A percentile compares a stretch with the other conserved stretches of the same genome.
phyloP scores from a whole-genome alignment of 1,140 invertebrate genomes.

The Holcopasites calliopsidis region DNA sequence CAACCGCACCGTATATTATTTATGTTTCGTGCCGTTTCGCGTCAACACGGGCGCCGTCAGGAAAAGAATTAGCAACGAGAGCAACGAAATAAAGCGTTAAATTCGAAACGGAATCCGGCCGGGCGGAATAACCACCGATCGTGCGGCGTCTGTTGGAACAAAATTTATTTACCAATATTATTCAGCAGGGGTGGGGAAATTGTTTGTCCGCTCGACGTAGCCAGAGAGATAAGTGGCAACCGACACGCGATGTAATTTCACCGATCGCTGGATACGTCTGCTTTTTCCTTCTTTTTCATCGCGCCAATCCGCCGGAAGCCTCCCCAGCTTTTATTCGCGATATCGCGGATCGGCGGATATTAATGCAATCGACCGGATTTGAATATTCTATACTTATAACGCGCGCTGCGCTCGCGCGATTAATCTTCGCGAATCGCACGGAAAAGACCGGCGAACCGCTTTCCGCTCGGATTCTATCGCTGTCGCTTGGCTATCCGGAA shows the following conservation, averaged over 20 bases:
- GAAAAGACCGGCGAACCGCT: not conserved
- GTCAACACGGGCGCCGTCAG: not conserved
- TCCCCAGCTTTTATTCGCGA: constrained; percentile 27
- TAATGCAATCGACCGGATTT: constrained; percentile 19
- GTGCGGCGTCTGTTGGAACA: not conserved
- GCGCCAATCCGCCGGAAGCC: constrained; percentile 1
- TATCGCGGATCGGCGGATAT: constrained; percentile 35
- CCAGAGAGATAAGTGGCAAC: constrained; percentile 29
- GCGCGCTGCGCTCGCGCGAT: not conserved
- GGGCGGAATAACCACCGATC: not conserved
- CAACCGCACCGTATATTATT: not conserved
- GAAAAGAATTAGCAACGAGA: not conserved
- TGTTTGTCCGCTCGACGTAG: not conserved
- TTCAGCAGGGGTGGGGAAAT: not conserved
- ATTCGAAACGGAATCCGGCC: not conserved
- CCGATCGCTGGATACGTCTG: not conserved
- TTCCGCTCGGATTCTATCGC: not conserved
- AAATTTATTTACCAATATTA: constrained; percentile 10
- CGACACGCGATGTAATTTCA: not conserved
- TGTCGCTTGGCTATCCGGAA: not conserved
- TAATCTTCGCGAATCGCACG: not conserved
- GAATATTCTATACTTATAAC: constrained; percentile 27
- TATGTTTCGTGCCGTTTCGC: not conserved
- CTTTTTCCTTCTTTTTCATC: not conserved
- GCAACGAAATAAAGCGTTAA: not conserved